Percentiles rank a stretch among this genome's conserved stretches.
Evolutionary conservation across 2,797 vertebrate species (phyloP).

Genomic region (Xyrichtys novacula): DNA sequence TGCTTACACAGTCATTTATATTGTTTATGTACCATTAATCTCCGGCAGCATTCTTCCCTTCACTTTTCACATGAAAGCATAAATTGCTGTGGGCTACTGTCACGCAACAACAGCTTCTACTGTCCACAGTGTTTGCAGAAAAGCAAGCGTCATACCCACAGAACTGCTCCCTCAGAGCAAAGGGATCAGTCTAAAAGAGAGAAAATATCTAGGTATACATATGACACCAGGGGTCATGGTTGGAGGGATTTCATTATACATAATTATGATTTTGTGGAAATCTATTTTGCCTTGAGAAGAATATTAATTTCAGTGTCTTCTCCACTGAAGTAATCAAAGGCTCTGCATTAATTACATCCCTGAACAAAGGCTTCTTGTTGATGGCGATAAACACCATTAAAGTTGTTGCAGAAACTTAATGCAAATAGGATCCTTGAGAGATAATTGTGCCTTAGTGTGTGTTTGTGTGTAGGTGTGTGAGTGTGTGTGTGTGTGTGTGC

Average conservation of each 20-base stretch:
- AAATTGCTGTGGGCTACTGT: slow-evolving; percentile 75
- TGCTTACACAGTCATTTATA: slow-evolving; percentile 71
- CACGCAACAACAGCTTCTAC: slow-evolving; percentile 68
- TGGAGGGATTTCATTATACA: slow-evolving; percentile 41
- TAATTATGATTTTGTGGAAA: slow-evolving; percentile 55
- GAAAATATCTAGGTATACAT: background rate
- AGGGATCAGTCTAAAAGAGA: slow-evolving; percentile 4
- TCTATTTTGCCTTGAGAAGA: slow-evolving; percentile 49
- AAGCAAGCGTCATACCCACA: slow-evolving; percentile 46
- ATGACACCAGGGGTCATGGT: slow-evolving; percentile 41
- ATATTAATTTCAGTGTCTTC: slow-evolving; percentile 66
- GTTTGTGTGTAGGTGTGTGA: slow-evolving; percentile 15
- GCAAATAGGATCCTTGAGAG: slow-evolving; percentile 73
- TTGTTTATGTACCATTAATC: slow-evolving; percentile 84
- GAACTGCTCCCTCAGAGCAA: slow-evolving; percentile 35
- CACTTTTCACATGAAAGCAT: slow-evolving; percentile 77
- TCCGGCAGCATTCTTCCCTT: slow-evolving; percentile 62
- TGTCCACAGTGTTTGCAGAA: slow-evolving; percentile 53
- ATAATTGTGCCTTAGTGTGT: slow-evolving; percentile 25
- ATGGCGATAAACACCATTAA: slow-evolving; percentile 78
- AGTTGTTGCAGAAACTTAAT: slow-evolving; percentile 66
- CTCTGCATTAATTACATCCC: slow-evolving; percentile 79
- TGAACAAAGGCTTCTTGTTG: slow-evolving; percentile 77
- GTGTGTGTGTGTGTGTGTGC: slow-evolving; percentile 13
- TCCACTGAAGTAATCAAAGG: slow-evolving; percentile 73